phyloP scores from a whole-genome alignment of 1,140 invertebrate genomes.

The Chlorops oryzae region DNA sequence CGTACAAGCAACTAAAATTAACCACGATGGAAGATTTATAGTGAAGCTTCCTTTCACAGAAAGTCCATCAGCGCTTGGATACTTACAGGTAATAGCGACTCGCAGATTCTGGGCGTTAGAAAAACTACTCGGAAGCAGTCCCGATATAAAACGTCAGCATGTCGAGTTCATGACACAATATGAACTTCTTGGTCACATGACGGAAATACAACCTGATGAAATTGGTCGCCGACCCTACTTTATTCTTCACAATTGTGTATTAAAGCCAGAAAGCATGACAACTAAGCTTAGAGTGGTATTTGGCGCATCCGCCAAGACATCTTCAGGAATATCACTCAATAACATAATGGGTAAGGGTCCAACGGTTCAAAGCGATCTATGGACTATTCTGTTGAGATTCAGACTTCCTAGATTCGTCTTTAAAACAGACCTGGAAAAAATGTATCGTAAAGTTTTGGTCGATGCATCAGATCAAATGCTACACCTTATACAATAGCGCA shows the following conservation, averaged over 20 bases:
- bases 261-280: conserved; percentile 15
- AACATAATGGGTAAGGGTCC: not conserved
- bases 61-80: not conserved
- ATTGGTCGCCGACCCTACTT: conserved; percentile 3
- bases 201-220: conserved; percentile 13
- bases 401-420: conserved; percentile 18
- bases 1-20: not conserved
- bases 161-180: conserved; percentile 41
- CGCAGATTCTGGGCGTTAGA: conserved; percentile 1
- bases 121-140: not conserved
- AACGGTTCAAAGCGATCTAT: not conserved
- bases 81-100: conserved; percentile 1
- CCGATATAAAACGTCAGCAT: too few species aligned
- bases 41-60: conserved; percentile 2
- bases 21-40: not conserved
- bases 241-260: not conserved
- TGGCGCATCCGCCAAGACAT: conserved; percentile 1
- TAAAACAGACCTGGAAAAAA: conserved; percentile 33
- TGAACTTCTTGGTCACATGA: conserved; percentile 32
- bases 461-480: conserved; percentile 25
- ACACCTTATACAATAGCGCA: conserved; percentile 41
- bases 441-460: conserved; percentile 39
- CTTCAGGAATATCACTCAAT: not conserved
- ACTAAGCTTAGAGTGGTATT: conserved; percentile 31
- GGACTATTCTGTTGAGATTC: not conserved